Percentiles rank a stretch among this genome's conserved stretches.
These are phyloP conservation scores for Telmatochromis sp. DNA, from an alignment of 2,113 vertebrate species.

Conservation along the genomic window DNA sequence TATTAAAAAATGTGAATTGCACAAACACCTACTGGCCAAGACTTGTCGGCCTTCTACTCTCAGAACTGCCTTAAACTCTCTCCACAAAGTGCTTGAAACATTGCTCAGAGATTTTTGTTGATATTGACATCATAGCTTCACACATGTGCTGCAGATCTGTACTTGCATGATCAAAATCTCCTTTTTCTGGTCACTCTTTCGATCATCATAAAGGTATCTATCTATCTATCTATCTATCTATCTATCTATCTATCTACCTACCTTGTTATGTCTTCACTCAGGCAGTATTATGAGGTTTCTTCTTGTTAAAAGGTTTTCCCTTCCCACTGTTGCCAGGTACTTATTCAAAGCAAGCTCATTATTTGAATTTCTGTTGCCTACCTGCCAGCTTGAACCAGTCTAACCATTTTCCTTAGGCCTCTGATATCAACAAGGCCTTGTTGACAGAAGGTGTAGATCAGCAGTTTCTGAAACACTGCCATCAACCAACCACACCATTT, in stretches of 20 bases:
- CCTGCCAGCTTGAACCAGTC: neutral
- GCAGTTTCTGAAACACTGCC: neutral
- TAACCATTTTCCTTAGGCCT: neutral
- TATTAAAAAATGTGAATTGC: neutral
- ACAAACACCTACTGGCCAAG: neutral
- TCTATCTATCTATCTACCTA: rapidly evolving
- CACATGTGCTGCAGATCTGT: neutral
- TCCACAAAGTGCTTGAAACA: neutral
- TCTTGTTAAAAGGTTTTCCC: neutral
- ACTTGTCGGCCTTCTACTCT: neutral
- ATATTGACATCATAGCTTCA: neutral
- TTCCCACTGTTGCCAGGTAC: neutral
- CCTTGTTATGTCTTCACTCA: neutral
- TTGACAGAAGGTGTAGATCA: neutral
- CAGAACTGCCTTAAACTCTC: neutral
- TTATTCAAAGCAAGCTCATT: neutral
- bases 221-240: rapidly evolving
- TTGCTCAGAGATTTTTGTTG: neutral
- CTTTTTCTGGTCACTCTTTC: neutral
- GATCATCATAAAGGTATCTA: no score
- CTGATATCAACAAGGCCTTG: neutral
- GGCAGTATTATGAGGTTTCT: neutral
- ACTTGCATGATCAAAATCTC: neutral
- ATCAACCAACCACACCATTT: neutral
- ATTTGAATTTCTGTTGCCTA: neutral